phyloP scores from a whole-genome alignment of 2,113 vertebrate genomes.

The Oreochromis tanganicae region DNA sequence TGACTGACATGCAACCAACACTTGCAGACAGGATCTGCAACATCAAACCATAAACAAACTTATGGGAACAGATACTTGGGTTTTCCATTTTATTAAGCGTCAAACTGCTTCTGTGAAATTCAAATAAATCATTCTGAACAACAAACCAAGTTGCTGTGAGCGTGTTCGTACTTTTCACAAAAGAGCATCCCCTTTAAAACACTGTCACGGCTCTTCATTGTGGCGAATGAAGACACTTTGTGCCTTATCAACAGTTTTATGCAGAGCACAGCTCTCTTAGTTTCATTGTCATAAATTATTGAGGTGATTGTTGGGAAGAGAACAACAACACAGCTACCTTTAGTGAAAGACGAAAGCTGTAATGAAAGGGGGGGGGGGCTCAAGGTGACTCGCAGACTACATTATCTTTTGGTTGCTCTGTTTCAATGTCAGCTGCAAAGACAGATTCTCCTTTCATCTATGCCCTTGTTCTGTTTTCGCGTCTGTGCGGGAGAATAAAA shows the following conservation, averaged over 20 bases:
- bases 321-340: constrained; percentile 54
- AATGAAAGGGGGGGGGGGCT: constrained; percentile 58
- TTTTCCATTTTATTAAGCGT: not conserved
- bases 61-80: not conserved
- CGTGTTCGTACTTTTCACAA: not conserved
- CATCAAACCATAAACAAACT: not conserved
- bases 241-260: constrained; percentile 44
- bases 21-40: not conserved
- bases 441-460: constrained; percentile 73
- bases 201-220: not conserved
- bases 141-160: not conserved
- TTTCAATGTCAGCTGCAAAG: constrained; percentile 77
- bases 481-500: constrained; percentile 32
- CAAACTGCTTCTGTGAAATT: not conserved
- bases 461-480: constrained; percentile 60
- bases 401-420: constrained; percentile 70
- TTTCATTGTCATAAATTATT: constrained; percentile 73
- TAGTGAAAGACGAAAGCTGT: constrained; percentile 47
- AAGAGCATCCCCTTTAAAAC: constrained; percentile 12
- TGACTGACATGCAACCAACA: not conserved
- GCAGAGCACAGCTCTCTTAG: constrained; percentile 56
- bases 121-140: not conserved
- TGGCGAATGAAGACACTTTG: constrained; percentile 20
- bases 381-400: constrained; percentile 75
- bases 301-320: constrained; percentile 63